Percentiles rank a stretch among this genome's conserved stretches.
Evolutionary conservation across 1,140 invertebrate genomes (phyloP).

Genomic region (Tetragnatha versicolor): DNA sequence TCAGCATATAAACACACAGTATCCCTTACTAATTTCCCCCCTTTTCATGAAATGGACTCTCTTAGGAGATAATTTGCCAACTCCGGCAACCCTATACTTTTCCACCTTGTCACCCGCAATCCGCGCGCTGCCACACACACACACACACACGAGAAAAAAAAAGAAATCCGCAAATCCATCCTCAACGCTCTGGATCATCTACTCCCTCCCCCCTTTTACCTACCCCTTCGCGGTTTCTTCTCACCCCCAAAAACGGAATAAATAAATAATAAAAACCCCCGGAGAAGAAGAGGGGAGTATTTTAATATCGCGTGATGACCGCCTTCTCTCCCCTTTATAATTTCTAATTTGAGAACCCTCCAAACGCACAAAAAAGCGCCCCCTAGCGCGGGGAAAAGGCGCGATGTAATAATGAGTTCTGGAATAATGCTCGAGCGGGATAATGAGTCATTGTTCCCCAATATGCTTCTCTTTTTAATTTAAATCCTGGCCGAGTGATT

Average conservation of each 20-base stretch:
- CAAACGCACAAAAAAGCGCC: constrained; percentile 13
- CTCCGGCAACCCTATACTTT: too few species aligned
- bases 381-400: neutral
- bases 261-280: neutral
- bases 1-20: too few species aligned
- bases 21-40: too few species aligned
- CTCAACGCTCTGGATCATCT: too few species aligned
- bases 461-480: constrained; percentile 11
- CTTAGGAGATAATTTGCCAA: too few species aligned
- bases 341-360: constrained; percentile 34
- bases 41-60: too few species aligned
- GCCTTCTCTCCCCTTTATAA: constrained; percentile 2
- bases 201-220: neutral
- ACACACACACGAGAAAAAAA: too few species aligned
- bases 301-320: constrained; percentile 37
- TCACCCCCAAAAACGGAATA: neutral
- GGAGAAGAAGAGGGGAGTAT: neutral
- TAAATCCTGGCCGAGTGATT: constrained; percentile 4
- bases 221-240: neutral
- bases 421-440: constrained; percentile 18
- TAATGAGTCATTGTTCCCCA: constrained; percentile 41
- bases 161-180: too few species aligned
- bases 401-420: constrained; percentile 36
- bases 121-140: too few species aligned
- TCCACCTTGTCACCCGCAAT: too few species aligned